Evolutionary conservation across 2,797 vertebrate species (phyloP), one percentile per base, ranked within the genome.

Genomic region (Adelosebastes latens): DNA sequence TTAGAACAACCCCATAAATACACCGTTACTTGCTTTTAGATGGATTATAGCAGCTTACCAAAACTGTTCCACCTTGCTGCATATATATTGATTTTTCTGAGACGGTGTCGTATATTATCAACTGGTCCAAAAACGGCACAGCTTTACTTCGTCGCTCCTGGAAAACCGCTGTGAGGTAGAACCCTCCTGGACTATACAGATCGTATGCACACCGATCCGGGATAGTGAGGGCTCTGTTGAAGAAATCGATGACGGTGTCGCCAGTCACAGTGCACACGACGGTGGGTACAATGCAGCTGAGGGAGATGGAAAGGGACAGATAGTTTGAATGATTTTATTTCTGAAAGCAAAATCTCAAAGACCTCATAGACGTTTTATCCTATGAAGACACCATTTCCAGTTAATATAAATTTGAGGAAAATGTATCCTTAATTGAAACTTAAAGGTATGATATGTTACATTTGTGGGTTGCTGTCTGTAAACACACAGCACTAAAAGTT

Each of bases 81-180:
- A 67, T 0, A 10, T 25, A 1, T 0, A 42, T 18, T 39, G 0
- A 10, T 24, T 1, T 3, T 2, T 0, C 9, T 22, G 0, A 8
- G 7, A 2, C 42, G 18, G 1, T 0, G 5, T 1, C 2, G 4
- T 2, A 0, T 24, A 22, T 1, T 8, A 36, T 24, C 34, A 64
- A 18, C 22, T 14, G 2, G 34, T 52, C 27, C 65, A 67, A 52
- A 31, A 67, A 8, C 2, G 10, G 1, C 42, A 52, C 46, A 31
- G 31, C 42, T 52, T 8, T 3, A 31, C 42, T 11, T 1, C 27
- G 18, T 31, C 46, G 25, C 11, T 67, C 65, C 42, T 1, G 3
- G 20, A 67, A 67, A n/a, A 10, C 1, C 0, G 6, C 65, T 20
- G 3, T 2, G 9, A 66, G 25, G 3, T 11, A 0, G 5, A 13